A percentile compares a stretch with the other conserved stretches of the same genome.
These are phyloP conservation scores for Polypterus senegalus DNA, from an alignment of 2,113 vertebrate genomes.

Conservation along the genomic window DNA sequence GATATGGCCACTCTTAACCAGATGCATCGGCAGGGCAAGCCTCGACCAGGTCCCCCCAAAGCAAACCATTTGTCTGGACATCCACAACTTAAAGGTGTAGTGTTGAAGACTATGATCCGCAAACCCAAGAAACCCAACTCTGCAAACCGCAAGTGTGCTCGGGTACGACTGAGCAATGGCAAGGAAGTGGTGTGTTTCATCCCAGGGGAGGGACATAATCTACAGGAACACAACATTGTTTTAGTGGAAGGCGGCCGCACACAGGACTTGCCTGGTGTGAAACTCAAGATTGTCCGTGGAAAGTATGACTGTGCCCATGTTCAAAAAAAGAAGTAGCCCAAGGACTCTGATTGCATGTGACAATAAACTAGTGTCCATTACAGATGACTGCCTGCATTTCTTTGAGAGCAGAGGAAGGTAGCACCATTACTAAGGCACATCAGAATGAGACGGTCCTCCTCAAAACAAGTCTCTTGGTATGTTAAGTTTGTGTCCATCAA, in stretches of 20 bases:
- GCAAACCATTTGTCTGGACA: slow-evolving; percentile 47
- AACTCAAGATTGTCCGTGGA: slow-evolving; percentile 62
- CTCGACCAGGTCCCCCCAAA: not conserved
- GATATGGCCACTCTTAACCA: slow-evolving; percentile 88
- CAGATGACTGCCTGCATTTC: too few species aligned
- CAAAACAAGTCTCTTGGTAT: too few species aligned
- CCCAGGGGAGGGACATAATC: slow-evolving; percentile 80
- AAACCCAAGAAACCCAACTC: slow-evolving; percentile 96
- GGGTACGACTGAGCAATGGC: slow-evolving; percentile 71
- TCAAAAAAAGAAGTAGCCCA: slow-evolving; percentile 50
- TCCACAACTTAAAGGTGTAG: slow-evolving; percentile 74
- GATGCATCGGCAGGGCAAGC: slow-evolving; percentile 67
- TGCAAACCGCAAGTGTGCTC: slow-evolving; percentile 79
- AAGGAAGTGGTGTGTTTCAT: slow-evolving; percentile 69
- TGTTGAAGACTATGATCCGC: slow-evolving; percentile 73
- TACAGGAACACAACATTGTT: slow-evolving; percentile 85
- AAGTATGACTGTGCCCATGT: slow-evolving; percentile 70
- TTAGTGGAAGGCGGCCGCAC: slow-evolving; percentile 74
- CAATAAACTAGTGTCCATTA: too few species aligned
- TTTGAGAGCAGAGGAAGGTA: too few species aligned
- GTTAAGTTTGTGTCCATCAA: too few species aligned
- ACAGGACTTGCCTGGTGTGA: slow-evolving; percentile 80
- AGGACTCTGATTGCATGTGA: too few species aligned
- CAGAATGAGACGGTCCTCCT: too few species aligned
- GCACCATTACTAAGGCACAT: too few species aligned